Evolutionary conservation across 2,113 vertebrate species (phyloP).

Genomic region (Lycaon pictus): DNA sequence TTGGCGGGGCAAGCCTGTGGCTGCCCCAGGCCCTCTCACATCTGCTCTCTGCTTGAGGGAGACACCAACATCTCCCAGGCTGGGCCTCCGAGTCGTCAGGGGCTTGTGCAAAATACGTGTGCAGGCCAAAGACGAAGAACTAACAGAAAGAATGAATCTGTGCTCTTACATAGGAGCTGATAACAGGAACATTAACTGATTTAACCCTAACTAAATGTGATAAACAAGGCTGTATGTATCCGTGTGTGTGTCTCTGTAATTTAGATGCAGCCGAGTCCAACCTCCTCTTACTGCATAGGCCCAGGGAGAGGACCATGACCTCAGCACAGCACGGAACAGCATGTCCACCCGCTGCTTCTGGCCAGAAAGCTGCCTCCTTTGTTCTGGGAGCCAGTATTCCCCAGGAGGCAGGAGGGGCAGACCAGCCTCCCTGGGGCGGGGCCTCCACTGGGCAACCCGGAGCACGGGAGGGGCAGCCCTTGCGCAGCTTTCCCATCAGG

Average conservation of each 20-base stretch:
- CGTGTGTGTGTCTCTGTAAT: neutral
- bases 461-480: neutral
- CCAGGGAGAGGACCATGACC: neutral
- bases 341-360: neutral
- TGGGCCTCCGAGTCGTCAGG: neutral
- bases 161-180: accelerated
- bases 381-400: neutral
- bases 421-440: neutral
- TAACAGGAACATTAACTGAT: neutral
- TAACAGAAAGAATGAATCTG: neutral
- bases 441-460: neutral
- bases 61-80: neutral
- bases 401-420: neutral
- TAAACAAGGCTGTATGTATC: neutral
- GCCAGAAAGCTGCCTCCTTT: neutral
- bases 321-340: neutral
- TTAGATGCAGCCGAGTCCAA: too few relatives aligned
- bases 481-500: neutral
- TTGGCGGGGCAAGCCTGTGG: accelerated
- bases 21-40: too few relatives aligned
- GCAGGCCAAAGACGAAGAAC: neutral
- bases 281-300: neutral
- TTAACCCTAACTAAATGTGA: neutral
- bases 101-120: accelerated
- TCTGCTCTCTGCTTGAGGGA: too few relatives aligned